Percentiles rank a stretch among this genome's conserved stretches.
These are phyloP conservation scores for Sepiola atlantica DNA, from an alignment of 2,888 invertebrate genomes.

Conservation along the genomic window DNA sequence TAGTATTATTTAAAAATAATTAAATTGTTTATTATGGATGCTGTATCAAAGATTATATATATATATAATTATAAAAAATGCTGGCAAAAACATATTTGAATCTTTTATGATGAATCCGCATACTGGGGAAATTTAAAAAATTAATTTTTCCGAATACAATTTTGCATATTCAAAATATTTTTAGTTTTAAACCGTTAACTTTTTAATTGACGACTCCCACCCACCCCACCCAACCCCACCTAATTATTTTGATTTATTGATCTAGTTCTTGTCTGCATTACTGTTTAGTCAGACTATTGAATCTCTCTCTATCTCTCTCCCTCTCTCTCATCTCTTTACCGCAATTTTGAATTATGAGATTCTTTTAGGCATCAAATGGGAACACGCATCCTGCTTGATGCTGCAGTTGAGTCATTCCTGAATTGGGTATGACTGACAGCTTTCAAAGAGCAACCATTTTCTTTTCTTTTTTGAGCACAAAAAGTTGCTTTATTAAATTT, in stretches of 20 bases:
- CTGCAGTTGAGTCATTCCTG: neutral
- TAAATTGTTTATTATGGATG: no score
- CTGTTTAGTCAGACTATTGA: neutral
- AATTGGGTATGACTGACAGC: neutral
- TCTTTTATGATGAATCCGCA: no score
- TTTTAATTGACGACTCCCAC: no score
- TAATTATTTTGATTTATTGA: neutral
- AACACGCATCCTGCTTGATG: neutral
- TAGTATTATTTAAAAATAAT: no score
- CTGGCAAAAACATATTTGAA: no score
- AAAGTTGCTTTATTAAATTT: neutral
- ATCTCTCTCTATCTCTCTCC: neutral
- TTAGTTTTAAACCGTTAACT: no score
- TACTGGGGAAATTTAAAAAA: no score
- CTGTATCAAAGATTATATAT: no score
- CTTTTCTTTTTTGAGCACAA: neutral
- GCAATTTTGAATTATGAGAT: neutral
- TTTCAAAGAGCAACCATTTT: neutral
- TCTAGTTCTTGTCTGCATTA: neutral
- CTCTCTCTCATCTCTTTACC: neutral
- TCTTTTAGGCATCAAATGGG: neutral
- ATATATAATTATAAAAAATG: no score
- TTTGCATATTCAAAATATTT: no score
- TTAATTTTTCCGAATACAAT: no score
- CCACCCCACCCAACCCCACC: no score